Evolutionary conservation across 1,140 invertebrate species (phyloP).

Genomic region (Trypoxylus dichotomus): DNA sequence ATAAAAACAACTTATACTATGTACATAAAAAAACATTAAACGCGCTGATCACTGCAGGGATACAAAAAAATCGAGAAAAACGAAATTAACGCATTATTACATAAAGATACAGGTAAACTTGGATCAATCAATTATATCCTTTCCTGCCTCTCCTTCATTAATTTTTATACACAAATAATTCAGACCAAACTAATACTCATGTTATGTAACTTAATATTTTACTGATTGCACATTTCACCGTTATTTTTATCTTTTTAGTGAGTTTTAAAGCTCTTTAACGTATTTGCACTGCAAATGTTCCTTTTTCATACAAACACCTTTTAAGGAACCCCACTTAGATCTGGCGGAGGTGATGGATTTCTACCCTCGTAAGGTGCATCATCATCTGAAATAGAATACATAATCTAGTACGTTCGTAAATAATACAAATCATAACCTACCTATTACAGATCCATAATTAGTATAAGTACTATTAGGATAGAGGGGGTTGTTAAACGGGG

Average conservation of each 20-base stretch:
- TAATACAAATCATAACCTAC: conserved; percentile 41
- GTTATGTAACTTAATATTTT: conserved; percentile 25
- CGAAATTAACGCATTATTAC: conserved; percentile 19
- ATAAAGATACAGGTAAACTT: background rate
- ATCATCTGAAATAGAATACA: conserved; percentile 46
- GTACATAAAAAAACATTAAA: conserved; percentile 14
- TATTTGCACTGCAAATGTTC: conserved; percentile 15
- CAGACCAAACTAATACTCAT: conserved; percentile 20
- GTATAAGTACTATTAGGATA: conserved; percentile 52
- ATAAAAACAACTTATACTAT: conserved; percentile 29
- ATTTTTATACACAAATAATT: conserved; percentile 11
- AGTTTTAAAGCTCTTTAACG: conserved; percentile 29
- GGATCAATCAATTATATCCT: background rate
- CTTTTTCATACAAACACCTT: conserved; percentile 6
- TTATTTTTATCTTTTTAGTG: conserved; percentile 30
- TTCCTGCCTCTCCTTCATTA: background rate
- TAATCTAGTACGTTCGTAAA: background rate
- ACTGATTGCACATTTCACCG: conserved; percentile 31
- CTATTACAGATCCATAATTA: conserved; percentile 49
- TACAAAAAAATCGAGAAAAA: conserved; percentile 1
- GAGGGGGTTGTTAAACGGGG: conserved; percentile 53
- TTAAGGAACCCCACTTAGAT: conserved; percentile 38
- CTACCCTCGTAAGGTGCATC: conserved; percentile 51
- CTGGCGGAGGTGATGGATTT: conserved; percentile 52
- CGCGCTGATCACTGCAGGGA: background rate